phyloP scores from a whole-genome alignment of 2,888 invertebrate genomes.

The Chalcis sispes region DNA sequence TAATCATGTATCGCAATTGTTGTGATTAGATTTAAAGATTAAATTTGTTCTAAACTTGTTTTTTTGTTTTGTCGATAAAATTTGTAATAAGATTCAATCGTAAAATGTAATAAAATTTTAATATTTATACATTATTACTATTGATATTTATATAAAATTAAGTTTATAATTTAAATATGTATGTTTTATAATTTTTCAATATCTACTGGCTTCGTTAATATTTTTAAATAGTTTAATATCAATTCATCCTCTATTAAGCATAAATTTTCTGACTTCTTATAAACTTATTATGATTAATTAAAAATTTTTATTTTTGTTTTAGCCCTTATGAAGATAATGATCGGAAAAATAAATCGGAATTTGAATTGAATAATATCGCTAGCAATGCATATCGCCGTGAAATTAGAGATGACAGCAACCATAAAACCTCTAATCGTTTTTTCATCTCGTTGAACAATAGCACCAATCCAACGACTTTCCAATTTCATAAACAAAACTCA shows the following conservation, averaged over 20 bases:
- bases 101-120: too few relatives aligned
- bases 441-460: background rate
- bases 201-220: background rate
- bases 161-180: too few relatives aligned
- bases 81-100: too few relatives aligned
- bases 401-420: background rate
- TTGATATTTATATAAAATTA: too few relatives aligned
- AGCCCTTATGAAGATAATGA: background rate
- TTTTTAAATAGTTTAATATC: background rate
- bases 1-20: too few relatives aligned
- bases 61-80: background rate
- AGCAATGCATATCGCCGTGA: constrained; percentile 15
- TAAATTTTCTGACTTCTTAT: too few relatives aligned
- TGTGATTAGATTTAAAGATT: background rate
- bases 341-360: background rate
- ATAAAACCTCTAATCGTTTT: background rate
- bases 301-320: background rate
- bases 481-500: background rate
- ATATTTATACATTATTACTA: too few relatives aligned
- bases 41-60: too few relatives aligned
- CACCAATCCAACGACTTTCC: background rate
- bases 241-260: too few relatives aligned
- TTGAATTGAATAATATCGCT: background rate
- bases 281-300: background rate
- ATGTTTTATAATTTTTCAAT: background rate